A percentile compares a stretch with the other conserved stretches of the same genome.
Conservation (phyloP, 2,797 vertebrate species). For the Cryptoprocta ferox region DNA sequence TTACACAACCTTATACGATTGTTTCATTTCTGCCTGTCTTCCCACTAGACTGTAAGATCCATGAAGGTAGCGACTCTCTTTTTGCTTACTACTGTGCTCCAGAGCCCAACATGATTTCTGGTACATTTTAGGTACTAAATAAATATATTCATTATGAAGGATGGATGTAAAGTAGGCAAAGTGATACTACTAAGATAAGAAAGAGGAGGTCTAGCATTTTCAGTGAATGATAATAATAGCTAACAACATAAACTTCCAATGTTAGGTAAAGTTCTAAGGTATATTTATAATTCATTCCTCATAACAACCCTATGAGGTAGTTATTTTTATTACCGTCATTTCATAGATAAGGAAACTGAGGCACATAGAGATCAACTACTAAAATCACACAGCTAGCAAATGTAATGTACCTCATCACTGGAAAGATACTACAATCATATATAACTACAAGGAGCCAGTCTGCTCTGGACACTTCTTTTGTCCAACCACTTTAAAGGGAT, state of each 20-base stretch:
- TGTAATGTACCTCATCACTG: background rate
- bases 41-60: background rate
- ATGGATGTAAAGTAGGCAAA: background rate
- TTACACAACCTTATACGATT: background rate
- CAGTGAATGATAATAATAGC: background rate
- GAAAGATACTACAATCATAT: background rate
- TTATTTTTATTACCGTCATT: background rate
- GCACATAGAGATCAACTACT: background rate
- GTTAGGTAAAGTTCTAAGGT: background rate
- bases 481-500: background rate
- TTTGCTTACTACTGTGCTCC: background rate
- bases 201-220: background rate
- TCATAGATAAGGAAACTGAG: conserved; percentile 18
- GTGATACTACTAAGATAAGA: background rate
- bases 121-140: background rate
- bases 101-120: background rate
- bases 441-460: background rate
- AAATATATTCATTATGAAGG: background rate
- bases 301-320: background rate
- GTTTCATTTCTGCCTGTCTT: background rate
- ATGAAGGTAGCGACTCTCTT: background rate
- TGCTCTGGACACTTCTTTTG: background rate
- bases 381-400: background rate
- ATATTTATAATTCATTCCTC: background rate
- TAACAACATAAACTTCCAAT: background rate